These are phyloP conservation scores for Erpetoichthys calabaricus DNA, from an alignment of 2,797 vertebrate species.

Conservation along the genomic window DNA sequence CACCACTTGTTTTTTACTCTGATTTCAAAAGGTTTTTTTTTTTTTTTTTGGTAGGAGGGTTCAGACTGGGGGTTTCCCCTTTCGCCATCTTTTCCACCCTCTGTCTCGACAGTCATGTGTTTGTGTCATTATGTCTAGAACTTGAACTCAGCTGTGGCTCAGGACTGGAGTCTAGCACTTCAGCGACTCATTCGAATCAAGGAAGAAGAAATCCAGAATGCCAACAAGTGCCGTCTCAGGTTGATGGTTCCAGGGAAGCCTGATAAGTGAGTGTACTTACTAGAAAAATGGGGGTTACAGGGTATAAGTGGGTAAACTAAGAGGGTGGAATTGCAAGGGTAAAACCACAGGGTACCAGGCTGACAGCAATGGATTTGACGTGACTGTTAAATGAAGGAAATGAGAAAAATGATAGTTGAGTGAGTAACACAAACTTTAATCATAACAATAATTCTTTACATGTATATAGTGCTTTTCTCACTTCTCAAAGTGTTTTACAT, in stretches of 20 bases:
- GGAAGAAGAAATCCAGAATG: constrained; percentile 88
- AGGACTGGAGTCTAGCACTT: constrained; percentile 89
- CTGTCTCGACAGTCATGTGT: constrained; percentile 5
- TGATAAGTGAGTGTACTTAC: constrained; percentile 67
- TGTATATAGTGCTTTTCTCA: too few species aligned
- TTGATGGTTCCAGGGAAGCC: constrained; percentile 83
- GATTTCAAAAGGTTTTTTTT: too few species aligned
- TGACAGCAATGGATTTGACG: too few species aligned
- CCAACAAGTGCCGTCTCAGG: constrained; percentile 86
- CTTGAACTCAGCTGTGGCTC: constrained; percentile 84
- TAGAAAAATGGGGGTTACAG: not conserved
- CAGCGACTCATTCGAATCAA: constrained; percentile 88
- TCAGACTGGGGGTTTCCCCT: not conserved
- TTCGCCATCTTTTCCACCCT: not conserved
- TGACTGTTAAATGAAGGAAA: too few species aligned
- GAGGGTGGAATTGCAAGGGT: not conserved
- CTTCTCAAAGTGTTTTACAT: too few species aligned
- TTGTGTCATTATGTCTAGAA: constrained; percentile 47
- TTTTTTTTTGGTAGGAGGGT: not conserved
- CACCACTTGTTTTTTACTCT: constrained; percentile 3
- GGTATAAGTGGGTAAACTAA: not conserved
- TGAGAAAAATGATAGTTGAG: too few species aligned
- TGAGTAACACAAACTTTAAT: too few species aligned
- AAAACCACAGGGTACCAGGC: too few species aligned
- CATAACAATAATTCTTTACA: too few species aligned